phyloP scores from a whole-genome alignment of 2,888 invertebrate genomes.

The Conus canariensis region DNA sequence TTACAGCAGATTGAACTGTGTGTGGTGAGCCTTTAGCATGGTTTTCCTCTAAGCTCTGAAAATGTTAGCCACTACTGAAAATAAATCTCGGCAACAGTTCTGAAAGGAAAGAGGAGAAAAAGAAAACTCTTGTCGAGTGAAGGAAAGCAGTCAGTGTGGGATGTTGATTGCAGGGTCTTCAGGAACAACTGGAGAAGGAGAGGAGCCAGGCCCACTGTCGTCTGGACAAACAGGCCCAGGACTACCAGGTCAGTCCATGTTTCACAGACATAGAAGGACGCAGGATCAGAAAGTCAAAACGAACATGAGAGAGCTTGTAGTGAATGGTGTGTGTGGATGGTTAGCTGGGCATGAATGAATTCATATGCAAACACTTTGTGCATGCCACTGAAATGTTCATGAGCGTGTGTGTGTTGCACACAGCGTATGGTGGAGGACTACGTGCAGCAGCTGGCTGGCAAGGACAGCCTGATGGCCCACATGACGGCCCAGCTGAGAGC shows the following conservation, averaged over 20 bases:
- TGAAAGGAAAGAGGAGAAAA: too few relatives aligned
- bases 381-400: background rate
- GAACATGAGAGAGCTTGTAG: too few relatives aligned
- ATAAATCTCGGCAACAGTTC: too few relatives aligned
- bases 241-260: slow-evolving; percentile 51
- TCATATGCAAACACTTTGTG: background rate
- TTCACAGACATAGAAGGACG: too few relatives aligned
- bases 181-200: slow-evolving; percentile 59
- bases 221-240: slow-evolving; percentile 48
- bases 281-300: background rate
- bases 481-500: slow-evolving; percentile 53
- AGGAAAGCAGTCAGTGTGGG: too few relatives aligned
- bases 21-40: too few relatives aligned
- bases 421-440: slow-evolving; percentile 51
- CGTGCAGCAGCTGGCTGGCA: slow-evolving; percentile 53
- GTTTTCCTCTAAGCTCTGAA: too few relatives aligned
- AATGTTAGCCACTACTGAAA: too few relatives aligned
- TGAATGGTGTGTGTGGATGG: background rate
- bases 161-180: background rate
- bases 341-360: background rate
- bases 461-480: slow-evolving; percentile 56
- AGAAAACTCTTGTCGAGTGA: too few relatives aligned
- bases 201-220: slow-evolving; percentile 47
- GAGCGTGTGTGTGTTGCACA: background rate
- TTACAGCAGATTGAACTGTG: too few relatives aligned